phyloP scores from a whole-genome alignment of 1,140 invertebrate genomes.

The Gonatopus flavifemur region DNA sequence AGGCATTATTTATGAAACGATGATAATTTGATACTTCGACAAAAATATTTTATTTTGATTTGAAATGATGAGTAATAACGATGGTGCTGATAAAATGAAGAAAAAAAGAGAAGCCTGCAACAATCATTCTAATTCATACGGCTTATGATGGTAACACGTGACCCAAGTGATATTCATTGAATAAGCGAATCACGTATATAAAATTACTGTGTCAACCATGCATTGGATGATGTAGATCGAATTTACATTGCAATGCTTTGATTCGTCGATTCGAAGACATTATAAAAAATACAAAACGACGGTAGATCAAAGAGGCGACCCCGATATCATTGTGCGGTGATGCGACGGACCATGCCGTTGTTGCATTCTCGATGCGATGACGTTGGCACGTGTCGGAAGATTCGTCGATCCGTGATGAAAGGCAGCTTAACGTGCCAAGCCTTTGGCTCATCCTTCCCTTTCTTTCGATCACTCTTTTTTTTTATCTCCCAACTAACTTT shows the following conservation, averaged over 20 bases:
- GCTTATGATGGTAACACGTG: no score
- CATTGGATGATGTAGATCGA: constrained; percentile 12
- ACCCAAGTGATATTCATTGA: no score
- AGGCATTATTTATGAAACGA: no score
- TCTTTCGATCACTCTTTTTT: neutral
- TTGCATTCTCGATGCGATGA: constrained; percentile 10
- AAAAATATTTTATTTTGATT: no score
- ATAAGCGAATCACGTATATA: neutral
- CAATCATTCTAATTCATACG: no score
- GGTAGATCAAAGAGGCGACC: constrained; percentile 27
- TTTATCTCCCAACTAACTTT: constrained; percentile 31
- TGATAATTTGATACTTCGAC: no score
- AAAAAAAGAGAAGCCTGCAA: no score
- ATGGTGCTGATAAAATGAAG: no score
- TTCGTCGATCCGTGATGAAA: constrained; percentile 44
- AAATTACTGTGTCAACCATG: no score
- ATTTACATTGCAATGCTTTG: constrained; percentile 15
- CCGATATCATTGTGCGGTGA: constrained; percentile 10
- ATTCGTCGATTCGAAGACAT: constrained; percentile 22
- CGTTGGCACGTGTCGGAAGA: constrained; percentile 42
- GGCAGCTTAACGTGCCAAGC: no score
- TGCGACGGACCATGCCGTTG: constrained; percentile 13
- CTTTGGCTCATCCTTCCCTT: no score
- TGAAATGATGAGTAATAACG: no score
- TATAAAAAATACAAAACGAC: constrained; percentile 19